phyloP scores from a whole-genome alignment of 2,797 vertebrate species.

The Zalophus californianus region DNA sequence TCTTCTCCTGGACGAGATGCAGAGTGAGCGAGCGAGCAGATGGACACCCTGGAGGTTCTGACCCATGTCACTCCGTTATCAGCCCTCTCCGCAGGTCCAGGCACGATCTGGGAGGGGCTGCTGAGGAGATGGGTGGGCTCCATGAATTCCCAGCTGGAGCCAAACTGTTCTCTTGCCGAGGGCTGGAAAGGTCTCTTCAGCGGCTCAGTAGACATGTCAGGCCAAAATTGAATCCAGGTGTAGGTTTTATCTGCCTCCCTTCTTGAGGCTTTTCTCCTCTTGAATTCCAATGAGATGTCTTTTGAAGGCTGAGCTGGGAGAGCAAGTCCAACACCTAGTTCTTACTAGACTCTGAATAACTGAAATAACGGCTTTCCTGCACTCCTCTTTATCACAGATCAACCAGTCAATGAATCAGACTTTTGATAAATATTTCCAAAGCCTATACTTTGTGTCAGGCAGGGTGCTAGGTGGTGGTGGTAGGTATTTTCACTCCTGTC shows the following conservation, averaged over 20 bases:
- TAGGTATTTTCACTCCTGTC: background rate
- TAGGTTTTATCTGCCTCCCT: background rate
- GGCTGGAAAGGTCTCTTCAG: background rate
- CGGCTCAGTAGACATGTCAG: background rate
- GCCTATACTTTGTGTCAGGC: background rate
- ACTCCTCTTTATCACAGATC: background rate
- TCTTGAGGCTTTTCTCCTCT: background rate
- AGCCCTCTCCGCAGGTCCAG: conserved; percentile 8
- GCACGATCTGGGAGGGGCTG: background rate
- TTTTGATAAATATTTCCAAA: background rate
- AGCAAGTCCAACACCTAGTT: background rate
- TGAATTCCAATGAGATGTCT: background rate
- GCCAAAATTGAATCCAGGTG: background rate
- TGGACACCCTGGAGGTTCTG: conserved; percentile 79
- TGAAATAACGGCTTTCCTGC: background rate
- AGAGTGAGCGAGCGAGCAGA: conserved; percentile 81
- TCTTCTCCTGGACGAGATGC: background rate
- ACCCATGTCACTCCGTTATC: conserved; percentile 80
- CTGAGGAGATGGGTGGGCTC: background rate
- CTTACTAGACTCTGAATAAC: background rate
- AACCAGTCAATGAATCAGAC: background rate
- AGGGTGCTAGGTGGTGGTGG: background rate
- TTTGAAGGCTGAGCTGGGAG: background rate
- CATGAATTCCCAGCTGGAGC: background rate
- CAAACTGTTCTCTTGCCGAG: background rate